These are phyloP conservation scores for Dendrolimus houi DNA, from an alignment of 2,888 invertebrate species.

Conservation along the genomic window DNA sequence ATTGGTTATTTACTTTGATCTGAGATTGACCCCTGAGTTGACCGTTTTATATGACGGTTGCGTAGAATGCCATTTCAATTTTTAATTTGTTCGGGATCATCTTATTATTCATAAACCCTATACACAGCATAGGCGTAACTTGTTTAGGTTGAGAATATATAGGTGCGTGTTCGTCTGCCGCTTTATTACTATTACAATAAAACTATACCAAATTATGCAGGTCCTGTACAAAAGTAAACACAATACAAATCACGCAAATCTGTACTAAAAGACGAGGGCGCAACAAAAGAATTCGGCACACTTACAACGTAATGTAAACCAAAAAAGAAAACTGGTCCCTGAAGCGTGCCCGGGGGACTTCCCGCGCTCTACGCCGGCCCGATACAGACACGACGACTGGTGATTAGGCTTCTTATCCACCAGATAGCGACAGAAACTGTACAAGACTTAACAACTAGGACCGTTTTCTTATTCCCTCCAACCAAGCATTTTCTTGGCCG, in stretches of 20 bases:
- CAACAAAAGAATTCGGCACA: slow-evolving; percentile 73
- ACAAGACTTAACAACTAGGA: slow-evolving; percentile 76
- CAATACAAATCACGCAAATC: slow-evolving; percentile 58
- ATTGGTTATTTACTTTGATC: too few relatives aligned
- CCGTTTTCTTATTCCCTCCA: slow-evolving; percentile 72
- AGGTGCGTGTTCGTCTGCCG: too few relatives aligned
- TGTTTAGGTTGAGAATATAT: too few relatives aligned
- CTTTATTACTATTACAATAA: neutral
- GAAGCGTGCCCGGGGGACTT: slow-evolving; percentile 69
- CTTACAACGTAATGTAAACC: slow-evolving; percentile 73
- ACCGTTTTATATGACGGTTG: too few relatives aligned
- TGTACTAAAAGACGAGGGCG: slow-evolving; percentile 56
- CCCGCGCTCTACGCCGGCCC: slow-evolving; percentile 62
- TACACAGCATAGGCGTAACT: too few relatives aligned
- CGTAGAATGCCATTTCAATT: too few relatives aligned
- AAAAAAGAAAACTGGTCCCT: slow-evolving; percentile 75
- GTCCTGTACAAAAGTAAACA: slow-evolving; percentile 37
- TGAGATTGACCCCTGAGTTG: too few relatives aligned
- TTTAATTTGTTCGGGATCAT: too few relatives aligned
- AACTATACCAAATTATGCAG: slow-evolving; percentile 14
- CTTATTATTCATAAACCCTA: too few relatives aligned
- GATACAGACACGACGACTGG: slow-evolving; percentile 75
- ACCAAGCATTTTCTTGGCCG: slow-evolving; percentile 67
- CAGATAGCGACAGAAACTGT: slow-evolving; percentile 75
- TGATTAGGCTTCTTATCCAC: slow-evolving; percentile 76